Conservation (phyloP, 2,797 vertebrate genomes). For the Mus spretus region DNA sequence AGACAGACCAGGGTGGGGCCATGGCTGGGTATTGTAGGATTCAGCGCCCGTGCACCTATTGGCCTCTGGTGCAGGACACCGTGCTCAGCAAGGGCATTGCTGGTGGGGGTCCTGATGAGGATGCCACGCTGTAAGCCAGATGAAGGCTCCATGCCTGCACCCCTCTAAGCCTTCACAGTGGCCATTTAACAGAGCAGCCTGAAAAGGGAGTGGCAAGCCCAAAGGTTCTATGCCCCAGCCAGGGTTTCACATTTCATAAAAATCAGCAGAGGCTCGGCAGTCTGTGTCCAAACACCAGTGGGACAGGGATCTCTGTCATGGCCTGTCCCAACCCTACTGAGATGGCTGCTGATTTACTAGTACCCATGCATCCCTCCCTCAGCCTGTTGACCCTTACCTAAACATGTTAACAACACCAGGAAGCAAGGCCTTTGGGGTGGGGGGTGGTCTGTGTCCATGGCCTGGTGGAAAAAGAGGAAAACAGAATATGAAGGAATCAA, state of each 20-base stretch:
- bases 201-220: background rate
- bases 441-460: background rate
- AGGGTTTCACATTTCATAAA: background rate
- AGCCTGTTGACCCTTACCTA: background rate
- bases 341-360: background rate
- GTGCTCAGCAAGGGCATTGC: background rate
- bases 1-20: background rate
- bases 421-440: background rate
- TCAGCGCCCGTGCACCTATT: background rate
- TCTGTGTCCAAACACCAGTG: background rate
- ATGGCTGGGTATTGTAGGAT: background rate
- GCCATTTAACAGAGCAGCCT: background rate
- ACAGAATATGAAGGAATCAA: background rate
- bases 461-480: background rate
- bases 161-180: background rate
- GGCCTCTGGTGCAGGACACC: background rate
- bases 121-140: background rate
- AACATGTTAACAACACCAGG: background rate
- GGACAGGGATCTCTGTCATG: background rate
- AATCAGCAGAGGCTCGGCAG: background rate
- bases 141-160: background rate
- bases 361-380: background rate
- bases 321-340: background rate
- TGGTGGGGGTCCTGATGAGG: background rate
- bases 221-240: background rate